Evolutionary conservation across 2,113 vertebrate genomes (phyloP).

Genomic region (Dasyornis broadbenti): DNA sequence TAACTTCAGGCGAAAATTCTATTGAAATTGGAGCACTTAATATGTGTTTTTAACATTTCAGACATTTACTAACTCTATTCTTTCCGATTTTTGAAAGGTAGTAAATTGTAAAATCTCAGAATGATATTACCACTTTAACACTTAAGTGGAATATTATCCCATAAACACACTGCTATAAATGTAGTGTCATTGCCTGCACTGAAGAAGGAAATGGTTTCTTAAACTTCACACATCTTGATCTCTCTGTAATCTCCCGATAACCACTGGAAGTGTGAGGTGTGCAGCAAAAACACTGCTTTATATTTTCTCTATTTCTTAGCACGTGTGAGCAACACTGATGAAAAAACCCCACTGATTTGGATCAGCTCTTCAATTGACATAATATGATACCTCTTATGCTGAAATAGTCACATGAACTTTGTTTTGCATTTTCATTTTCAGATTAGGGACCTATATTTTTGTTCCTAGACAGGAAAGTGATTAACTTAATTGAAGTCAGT

Average conservation of each 20-base stretch:
- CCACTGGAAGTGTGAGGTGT: neutral
- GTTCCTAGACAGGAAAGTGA: neutral
- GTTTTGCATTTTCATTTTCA: neutral
- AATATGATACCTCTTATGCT: neutral
- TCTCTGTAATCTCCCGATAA: neutral
- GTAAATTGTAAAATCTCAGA: neutral
- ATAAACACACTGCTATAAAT: neutral
- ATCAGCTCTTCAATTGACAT: neutral
- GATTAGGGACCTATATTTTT: neutral
- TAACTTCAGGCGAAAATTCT: neutral
- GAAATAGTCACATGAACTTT: neutral
- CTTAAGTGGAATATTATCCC: neutral
- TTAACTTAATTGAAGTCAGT: neutral
- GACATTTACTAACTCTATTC: neutral
- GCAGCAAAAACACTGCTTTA: neutral
- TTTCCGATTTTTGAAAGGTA: neutral
- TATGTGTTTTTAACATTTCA: neutral
- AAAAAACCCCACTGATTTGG: neutral
- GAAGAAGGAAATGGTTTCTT: neutral
- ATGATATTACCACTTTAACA: neutral
- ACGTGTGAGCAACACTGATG: neutral
- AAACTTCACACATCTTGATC: neutral
- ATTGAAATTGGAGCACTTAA: neutral
- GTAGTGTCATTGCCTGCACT: neutral
- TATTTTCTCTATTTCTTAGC: neutral